Evolutionary conservation across 1,140 invertebrate genomes (phyloP), one percentile per base, ranked within the genome.

Genomic region (Neuroterus valhalla): DNA sequence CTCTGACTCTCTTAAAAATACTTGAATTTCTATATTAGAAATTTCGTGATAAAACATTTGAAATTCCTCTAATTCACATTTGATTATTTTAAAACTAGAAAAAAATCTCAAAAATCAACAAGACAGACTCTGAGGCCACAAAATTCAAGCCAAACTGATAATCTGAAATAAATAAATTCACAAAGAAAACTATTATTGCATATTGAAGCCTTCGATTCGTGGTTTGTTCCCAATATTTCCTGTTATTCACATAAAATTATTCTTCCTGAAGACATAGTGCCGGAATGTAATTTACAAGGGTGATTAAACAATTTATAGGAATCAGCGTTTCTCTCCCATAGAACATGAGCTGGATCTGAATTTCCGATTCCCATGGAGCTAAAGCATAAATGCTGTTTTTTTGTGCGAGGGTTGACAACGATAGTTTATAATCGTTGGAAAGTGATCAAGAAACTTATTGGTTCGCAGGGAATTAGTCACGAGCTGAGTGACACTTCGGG

Each of bases 371-470:
- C 55, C 55, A 62, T 62, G 12, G 55, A 14, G 15, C 31, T 62
- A 26, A 31, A 38, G 21, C 55, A 62, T 62, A 62, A 62, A 62
- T 31, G 26, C 23, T 62, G 4, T 26, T 62, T 62, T 62, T 62
- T 62, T 62, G 55, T 26, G 52, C 21, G 12, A 55, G 26, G 52
- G 55, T 62, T 62, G 55, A 62, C 55, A 62, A 62, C 55, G 55
- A 62, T 62, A 38, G 23, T 80, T 78, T 76, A 77, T 72, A 74
- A 76, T 76, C 76, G 43, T 71, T 72, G 72, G 74, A 78, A 80
- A 80, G 79, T 78, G 31, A 66, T 52, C 69, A 52, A 70, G 69
- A 38, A 62, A 62, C 26, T 62, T 62, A 62, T 62, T 62, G 55
- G 55, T 31, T 26, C 21, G 23, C 5, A 62, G 55, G 31, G 55